Conservation (phyloP, 2,797 vertebrate genomes). For the Balearica regulorum region DNA sequence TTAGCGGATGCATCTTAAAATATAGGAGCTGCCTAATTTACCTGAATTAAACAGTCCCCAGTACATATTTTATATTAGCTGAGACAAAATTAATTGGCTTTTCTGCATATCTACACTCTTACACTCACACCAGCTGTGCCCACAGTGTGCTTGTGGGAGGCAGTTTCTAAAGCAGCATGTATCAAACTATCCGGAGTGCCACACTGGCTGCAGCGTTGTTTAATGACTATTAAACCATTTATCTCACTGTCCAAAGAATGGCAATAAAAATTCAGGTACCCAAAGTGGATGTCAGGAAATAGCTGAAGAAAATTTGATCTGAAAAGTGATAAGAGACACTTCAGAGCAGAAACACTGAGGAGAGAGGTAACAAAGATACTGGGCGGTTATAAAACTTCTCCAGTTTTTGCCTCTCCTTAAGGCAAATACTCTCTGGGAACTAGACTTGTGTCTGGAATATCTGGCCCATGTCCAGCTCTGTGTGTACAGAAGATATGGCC, state of each 20-base stretch:
- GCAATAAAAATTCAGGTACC: background rate
- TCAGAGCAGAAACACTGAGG: background rate
- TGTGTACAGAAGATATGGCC: constrained; percentile 29
- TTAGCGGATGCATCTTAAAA: background rate
- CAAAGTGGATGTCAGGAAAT: background rate
- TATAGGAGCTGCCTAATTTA: background rate
- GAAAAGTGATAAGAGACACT: background rate
- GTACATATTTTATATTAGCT: background rate
- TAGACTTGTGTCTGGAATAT: constrained; percentile 44
- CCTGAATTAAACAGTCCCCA: background rate
- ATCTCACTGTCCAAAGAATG: background rate
- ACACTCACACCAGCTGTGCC: background rate
- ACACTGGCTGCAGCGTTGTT: background rate
- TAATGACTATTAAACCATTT: background rate
- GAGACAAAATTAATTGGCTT: constrained; percentile 1
- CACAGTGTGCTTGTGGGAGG: background rate
- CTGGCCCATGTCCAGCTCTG: background rate
- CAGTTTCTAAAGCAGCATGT: background rate
- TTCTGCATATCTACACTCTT: background rate
- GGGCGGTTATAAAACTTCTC: background rate
- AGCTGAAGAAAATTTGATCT: background rate
- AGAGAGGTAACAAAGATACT: background rate
- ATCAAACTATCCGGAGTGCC: background rate
- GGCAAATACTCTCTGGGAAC: constrained; percentile 15
- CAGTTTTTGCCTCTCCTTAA: background rate